These are phyloP conservation scores for Hypanus sabinus DNA, from an alignment of 2,113 vertebrate species.

Conservation along the genomic window DNA sequence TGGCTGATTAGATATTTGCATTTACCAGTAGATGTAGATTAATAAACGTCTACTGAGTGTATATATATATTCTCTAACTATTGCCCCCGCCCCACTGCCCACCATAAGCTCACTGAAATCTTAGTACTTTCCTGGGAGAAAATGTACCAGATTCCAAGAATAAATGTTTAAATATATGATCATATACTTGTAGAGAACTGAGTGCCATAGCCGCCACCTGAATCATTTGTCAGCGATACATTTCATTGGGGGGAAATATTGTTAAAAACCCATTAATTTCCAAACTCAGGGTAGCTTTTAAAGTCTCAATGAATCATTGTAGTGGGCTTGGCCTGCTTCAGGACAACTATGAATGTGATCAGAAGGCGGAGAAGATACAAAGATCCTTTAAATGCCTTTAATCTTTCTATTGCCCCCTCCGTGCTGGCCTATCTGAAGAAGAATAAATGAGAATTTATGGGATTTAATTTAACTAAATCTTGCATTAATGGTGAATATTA, in stretches of 20 bases:
- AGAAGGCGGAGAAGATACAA: not conserved
- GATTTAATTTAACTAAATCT: not conserved
- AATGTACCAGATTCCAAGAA: not conserved
- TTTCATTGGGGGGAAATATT: not conserved
- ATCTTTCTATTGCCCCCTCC: no score
- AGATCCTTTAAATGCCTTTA: not conserved
- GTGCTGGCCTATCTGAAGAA: not conserved
- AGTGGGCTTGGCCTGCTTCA: not conserved
- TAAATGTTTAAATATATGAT: not conserved
- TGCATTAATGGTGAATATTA: no score
- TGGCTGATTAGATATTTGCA: no score
- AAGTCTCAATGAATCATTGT: not conserved
- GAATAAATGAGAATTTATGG: not conserved
- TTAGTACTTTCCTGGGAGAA: not conserved
- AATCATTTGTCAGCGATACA: not conserved
- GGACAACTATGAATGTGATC: not conserved
- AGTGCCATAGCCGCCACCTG: not conserved
- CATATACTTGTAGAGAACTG: not conserved
- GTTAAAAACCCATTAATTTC: not conserved
- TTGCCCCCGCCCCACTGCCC: no score
- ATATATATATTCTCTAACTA: no score
- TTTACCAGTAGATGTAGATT: no score
- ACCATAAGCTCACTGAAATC: not conserved
- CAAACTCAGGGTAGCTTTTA: not conserved
- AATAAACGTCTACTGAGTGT: no score